Percentiles rank a stretch among this genome's conserved stretches.
These are phyloP conservation scores for Python bivittatus DNA, from an alignment of 2,113 vertebrate species.

Conservation along the genomic window DNA sequence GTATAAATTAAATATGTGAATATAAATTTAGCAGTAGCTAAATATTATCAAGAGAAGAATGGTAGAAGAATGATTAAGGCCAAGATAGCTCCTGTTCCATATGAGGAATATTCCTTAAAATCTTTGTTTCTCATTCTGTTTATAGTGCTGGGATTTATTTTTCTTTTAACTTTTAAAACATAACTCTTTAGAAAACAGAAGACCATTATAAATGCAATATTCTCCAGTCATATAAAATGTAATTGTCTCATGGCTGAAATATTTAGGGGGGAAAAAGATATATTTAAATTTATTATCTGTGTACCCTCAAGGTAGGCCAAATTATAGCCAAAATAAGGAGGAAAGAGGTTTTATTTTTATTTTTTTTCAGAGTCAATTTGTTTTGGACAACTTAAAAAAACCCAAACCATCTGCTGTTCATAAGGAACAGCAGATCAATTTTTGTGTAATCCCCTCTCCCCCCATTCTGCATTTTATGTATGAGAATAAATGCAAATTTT, in stretches of 20 bases:
- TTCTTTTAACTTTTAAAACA: background rate
- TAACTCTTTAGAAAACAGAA: constrained; percentile 31
- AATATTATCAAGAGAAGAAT: background rate
- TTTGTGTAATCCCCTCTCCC: background rate
- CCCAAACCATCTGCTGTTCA: no score
- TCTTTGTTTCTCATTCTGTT: background rate
- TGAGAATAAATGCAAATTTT: background rate
- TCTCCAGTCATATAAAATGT: constrained; percentile 33
- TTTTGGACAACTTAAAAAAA: background rate
- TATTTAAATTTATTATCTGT: constrained; percentile 32
- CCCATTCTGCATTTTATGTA: background rate
- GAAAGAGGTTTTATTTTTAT: background rate
- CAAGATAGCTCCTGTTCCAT: constrained; percentile 4
- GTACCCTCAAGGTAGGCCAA: constrained; percentile 41
- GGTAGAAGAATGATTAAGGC: constrained; percentile 1
- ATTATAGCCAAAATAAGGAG: constrained; percentile 35
- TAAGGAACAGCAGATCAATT: background rate
- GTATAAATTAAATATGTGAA: background rate
- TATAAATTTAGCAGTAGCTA: background rate
- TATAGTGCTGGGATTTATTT: background rate
- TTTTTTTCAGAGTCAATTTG: constrained; percentile 8
- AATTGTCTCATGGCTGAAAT: constrained; percentile 39
- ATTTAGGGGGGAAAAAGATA: constrained; percentile 41
- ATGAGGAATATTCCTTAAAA: constrained; percentile 12
- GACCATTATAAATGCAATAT: constrained; percentile 17